Percentiles rank a stretch among this genome's conserved stretches.
Conservation (phyloP, 2,888 invertebrate species). For the Netelia fuscicornis region DNA sequence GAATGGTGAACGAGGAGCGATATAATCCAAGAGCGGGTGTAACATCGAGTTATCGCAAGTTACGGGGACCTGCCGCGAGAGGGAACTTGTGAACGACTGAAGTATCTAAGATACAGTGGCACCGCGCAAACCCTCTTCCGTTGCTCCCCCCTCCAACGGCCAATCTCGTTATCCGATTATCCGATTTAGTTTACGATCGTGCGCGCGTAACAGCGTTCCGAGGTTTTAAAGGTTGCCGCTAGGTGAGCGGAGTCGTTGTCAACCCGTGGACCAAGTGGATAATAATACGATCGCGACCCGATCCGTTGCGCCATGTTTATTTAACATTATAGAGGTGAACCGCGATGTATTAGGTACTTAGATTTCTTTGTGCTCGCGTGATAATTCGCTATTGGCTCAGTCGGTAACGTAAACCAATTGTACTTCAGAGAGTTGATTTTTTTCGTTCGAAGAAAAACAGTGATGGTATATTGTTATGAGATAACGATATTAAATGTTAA, state of each 20-base stretch:
- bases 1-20: conserved; percentile 23
- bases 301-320: no score
- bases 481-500: no score
- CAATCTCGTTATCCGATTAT: conserved; percentile 76
- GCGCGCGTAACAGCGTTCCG: conserved; percentile 34
- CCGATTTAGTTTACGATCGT: conserved; percentile 76
- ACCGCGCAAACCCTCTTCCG: not conserved
- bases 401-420: no score
- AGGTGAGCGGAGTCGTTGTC: conserved; percentile 30
- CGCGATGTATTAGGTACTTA: no score
- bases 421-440: no score
- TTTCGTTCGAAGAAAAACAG: no score
- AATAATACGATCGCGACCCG: conserved; percentile 58
- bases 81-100: conserved; percentile 9
- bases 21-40: conserved; percentile 30
- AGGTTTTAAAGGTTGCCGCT: conserved; percentile 52
- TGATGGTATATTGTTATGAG: no score
- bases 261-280: conserved; percentile 65
- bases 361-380: no score
- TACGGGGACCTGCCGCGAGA: conserved; percentile 46
- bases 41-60: conserved; percentile 68
- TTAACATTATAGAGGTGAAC: no score
- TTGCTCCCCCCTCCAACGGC: not conserved
- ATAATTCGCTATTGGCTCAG: no score
- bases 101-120: conserved; percentile 16